phyloP scores from a whole-genome alignment of 2,888 invertebrate genomes.

The Campoplex capitator region DNA sequence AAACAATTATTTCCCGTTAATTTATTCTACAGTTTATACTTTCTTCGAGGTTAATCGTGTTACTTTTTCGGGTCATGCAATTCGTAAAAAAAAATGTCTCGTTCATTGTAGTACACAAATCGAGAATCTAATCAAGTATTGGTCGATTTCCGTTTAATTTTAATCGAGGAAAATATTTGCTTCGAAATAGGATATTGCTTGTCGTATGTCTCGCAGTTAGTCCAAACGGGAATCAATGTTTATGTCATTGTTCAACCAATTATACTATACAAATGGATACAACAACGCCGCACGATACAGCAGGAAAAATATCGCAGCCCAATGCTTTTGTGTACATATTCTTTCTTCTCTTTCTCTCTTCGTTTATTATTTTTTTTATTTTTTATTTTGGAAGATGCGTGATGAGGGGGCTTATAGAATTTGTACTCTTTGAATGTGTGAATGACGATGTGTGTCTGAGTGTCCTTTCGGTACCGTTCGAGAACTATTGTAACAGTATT shows the following conservation, averaged over 20 bases:
- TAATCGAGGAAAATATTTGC: neutral
- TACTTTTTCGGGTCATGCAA: neutral
- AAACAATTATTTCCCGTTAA: constrained; percentile 19
- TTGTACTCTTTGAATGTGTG: constrained; percentile 89
- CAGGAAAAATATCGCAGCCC: constrained; percentile 41
- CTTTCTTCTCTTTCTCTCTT: constrained; percentile 41
- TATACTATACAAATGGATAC: constrained; percentile 37
- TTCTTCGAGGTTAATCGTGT: neutral
- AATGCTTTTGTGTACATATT: constrained; percentile 55
- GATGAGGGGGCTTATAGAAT: constrained; percentile 88
- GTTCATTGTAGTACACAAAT: neutral
- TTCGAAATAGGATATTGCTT: neutral
- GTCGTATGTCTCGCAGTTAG: neutral
- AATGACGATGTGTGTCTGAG: constrained; percentile 63
- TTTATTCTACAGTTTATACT: neutral
- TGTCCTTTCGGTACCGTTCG: constrained; percentile 69
- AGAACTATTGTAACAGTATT: constrained; percentile 59
- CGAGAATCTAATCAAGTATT: neutral
- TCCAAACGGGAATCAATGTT: neutral
- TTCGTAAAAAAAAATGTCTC: neutral
- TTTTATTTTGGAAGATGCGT: constrained; percentile 68
- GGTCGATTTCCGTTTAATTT: neutral
- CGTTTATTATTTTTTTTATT: neutral
- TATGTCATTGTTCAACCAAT: neutral
- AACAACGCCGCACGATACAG: constrained; percentile 3